Conservation (phyloP, 2,797 vertebrate species). For the Bufotes viridis region DNA sequence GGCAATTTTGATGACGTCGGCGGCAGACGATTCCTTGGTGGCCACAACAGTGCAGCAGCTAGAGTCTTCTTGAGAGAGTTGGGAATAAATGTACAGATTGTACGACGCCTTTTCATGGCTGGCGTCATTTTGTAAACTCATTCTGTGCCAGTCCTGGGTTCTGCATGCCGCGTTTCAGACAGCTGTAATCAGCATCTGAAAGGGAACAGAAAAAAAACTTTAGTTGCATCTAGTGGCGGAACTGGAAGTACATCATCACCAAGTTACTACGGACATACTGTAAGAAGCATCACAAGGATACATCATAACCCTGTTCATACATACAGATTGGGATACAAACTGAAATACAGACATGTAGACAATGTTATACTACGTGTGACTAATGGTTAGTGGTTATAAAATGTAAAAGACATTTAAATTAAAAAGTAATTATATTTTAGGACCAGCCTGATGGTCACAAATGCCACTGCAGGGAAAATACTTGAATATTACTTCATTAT, state of each 20-base stretch:
- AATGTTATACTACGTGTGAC: no score
- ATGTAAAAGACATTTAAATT: no score
- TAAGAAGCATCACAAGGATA: no score
- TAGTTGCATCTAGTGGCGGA: neutral
- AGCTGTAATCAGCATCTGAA: slow-evolving; percentile 80
- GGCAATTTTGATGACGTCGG: slow-evolving; percentile 78
- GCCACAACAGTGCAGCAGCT: slow-evolving; percentile 85
- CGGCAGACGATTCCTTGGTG: slow-evolving; percentile 87
- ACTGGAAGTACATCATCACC: neutral
- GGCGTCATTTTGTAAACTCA: slow-evolving; percentile 89
- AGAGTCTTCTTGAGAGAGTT: slow-evolving; percentile 76
- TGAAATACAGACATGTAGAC: no score
- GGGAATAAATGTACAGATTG: slow-evolving; percentile 91
- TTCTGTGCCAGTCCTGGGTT: slow-evolving; percentile 85
- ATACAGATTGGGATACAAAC: no score
- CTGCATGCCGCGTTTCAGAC: slow-evolving; percentile 84
- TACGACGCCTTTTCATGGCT: slow-evolving; percentile 82
- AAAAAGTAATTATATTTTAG: no score
- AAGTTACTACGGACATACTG: neutral
- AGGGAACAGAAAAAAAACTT: slow-evolving; percentile 4
- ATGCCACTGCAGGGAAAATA: no score
- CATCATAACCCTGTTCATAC: no score
- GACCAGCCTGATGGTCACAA: no score
- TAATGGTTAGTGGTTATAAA: no score
- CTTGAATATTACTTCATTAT: no score